Evolutionary conservation across 2,888 invertebrate species (phyloP).

Genomic region (Hirtodrosophila confusa): DNA sequence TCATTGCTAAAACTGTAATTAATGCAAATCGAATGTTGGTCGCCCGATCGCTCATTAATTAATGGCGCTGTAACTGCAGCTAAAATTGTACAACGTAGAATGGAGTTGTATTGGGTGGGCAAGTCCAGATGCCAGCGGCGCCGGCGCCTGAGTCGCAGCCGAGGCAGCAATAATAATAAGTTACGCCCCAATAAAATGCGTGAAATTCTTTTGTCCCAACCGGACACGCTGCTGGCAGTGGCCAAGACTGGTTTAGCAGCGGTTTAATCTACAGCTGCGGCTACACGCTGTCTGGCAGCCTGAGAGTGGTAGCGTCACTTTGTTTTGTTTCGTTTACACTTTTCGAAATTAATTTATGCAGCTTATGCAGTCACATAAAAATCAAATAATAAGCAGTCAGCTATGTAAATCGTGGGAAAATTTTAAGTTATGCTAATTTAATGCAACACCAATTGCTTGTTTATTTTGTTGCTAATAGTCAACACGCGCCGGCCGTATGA

Average conservation of each 20-base stretch:
- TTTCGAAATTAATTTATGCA: slow-evolving; percentile 23
- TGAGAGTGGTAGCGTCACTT: slow-evolving; percentile 26
- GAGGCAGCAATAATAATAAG: slow-evolving; percentile 34
- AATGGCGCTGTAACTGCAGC: slow-evolving; percentile 67
- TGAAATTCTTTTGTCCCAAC: slow-evolving; percentile 70
- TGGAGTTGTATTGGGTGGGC: slow-evolving; percentile 43
- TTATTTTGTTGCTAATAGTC: slow-evolving; percentile 50
- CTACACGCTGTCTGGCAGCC: slow-evolving; percentile 43
- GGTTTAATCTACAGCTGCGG: slow-evolving; percentile 23
- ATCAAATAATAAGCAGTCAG: slow-evolving; percentile 21
- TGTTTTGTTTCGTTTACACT: slow-evolving; percentile 30
- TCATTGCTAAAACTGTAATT: slow-evolving; percentile 51
- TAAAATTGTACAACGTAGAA: slow-evolving; percentile 62
- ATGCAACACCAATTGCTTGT: slow-evolving; percentile 49
- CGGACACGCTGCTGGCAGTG: slow-evolving; percentile 55
- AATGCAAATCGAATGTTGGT: slow-evolving; percentile 69
- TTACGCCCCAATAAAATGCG: slow-evolving; percentile 45
- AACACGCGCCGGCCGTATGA: slow-evolving; percentile 71
- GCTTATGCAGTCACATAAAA: slow-evolving; percentile 24
- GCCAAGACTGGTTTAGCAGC: slow-evolving; percentile 61
- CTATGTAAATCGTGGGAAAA: slow-evolving; percentile 65
- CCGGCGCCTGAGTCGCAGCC: slow-evolving; percentile 19
- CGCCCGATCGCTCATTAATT: slow-evolving; percentile 56
- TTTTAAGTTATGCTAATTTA: slow-evolving; percentile 63
- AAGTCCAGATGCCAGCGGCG: slow-evolving; percentile 16